Conservation (phyloP, 2,888 invertebrate species). For the Rhyacophila evoluta region DNA sequence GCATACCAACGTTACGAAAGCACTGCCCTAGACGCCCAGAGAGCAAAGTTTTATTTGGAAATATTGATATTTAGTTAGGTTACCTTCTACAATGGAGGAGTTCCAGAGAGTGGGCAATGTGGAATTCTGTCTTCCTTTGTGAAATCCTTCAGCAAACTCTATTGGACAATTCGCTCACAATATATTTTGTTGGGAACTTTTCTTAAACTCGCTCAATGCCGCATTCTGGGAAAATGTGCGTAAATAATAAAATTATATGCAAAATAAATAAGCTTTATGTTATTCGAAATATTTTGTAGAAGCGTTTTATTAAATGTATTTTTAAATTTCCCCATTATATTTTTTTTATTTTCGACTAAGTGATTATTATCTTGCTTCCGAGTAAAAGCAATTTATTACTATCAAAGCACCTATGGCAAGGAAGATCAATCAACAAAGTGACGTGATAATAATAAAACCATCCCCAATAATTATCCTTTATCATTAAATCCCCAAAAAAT, state of each 20-base stretch:
- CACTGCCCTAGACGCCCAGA: neutral
- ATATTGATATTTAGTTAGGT: conserved; percentile 18
- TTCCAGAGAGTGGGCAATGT: neutral
- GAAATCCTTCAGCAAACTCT: neutral
- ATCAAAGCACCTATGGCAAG: too few species aligned
- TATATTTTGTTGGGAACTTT: neutral
- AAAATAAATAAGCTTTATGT: neutral
- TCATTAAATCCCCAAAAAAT: too few species aligned
- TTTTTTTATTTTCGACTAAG: too few species aligned
- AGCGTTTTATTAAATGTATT: too few species aligned
- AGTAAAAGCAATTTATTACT: too few species aligned
- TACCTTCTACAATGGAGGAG: conserved; percentile 9
- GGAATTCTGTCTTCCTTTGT: conserved; percentile 4
- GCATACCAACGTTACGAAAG: neutral
- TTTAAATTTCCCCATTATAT: too few species aligned
- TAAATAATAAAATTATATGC: neutral
- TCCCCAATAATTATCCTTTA: too few species aligned
- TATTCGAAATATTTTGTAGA: too few species aligned
- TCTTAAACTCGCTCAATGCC: neutral
- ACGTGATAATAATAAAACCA: too few species aligned
- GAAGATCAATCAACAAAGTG: too few species aligned
- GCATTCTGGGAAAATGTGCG: neutral
- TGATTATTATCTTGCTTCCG: too few species aligned
- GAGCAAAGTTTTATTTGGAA: conserved; percentile 19
- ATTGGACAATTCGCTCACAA: neutral